A percentile compares a stretch with the other conserved stretches of the same genome.
These are phyloP conservation scores for Calyptommatus sinebrachiatus DNA, from an alignment of 2,113 vertebrate genomes.

Conservation along the genomic window DNA sequence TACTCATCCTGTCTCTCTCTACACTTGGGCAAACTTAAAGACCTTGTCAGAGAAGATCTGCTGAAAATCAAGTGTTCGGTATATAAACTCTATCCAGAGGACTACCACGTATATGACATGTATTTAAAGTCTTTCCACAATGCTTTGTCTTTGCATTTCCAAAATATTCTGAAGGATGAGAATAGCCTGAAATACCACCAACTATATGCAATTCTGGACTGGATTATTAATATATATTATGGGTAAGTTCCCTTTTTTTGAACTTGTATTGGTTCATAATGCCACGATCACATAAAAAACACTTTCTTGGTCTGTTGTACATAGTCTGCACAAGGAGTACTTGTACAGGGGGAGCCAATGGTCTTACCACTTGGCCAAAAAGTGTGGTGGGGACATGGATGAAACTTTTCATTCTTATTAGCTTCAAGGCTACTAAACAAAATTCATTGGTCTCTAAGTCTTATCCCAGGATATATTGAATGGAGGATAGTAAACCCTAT, in stretches of 20 bases:
- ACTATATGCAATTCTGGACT: constrained; percentile 66
- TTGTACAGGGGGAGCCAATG: too few species aligned
- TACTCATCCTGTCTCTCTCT: constrained; percentile 38
- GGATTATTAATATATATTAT: constrained; percentile 70
- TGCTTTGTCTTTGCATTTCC: constrained; percentile 66
- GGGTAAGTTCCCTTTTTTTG: constrained; percentile 60
- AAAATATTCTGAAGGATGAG: constrained; percentile 43
- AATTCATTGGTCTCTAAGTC: too few species aligned
- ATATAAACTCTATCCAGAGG: constrained; percentile 65
- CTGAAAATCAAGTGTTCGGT: constrained; percentile 64
- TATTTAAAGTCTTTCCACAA: constrained; percentile 70
- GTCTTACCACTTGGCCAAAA: too few species aligned
- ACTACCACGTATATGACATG: constrained; percentile 61
- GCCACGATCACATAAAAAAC: background rate
- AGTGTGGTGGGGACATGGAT: too few species aligned
- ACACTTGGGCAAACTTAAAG: constrained; percentile 62
- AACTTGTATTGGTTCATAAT: too few species aligned
- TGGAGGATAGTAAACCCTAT: too few species aligned
- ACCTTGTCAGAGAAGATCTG: constrained; percentile 57
- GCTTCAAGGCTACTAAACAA: too few species aligned
- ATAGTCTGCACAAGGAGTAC: background rate
- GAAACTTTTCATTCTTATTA: too few species aligned
- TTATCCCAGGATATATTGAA: too few species aligned
- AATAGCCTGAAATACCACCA: constrained; percentile 29
- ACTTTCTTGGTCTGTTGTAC: background rate